A percentile compares a stretch with the other conserved stretches of the same genome.
phyloP scores from a whole-genome alignment of 1,140 invertebrate species.

The Ceratosolen solmsi region DNA sequence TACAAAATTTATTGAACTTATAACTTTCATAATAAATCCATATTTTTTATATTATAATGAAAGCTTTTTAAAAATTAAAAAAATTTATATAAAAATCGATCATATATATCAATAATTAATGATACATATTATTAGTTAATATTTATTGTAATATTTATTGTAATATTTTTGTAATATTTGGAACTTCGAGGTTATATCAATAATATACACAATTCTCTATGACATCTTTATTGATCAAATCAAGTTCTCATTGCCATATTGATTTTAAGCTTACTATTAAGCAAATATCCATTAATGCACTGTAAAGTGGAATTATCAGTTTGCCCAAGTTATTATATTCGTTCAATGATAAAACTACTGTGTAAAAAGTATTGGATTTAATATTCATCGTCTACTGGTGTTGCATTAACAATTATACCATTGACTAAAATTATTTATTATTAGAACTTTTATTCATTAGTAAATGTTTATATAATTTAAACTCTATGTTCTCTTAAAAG shows the following conservation, averaged over 20 bases:
- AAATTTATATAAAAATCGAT: neutral
- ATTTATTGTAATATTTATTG: slow-evolving; percentile 9
- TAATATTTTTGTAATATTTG: neutral
- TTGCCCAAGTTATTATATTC: neutral
- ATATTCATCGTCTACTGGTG: neutral
- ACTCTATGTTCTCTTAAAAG: no score
- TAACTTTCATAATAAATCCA: no score
- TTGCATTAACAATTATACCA: neutral
- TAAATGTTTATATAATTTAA: no score
- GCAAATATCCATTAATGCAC: slow-evolving; percentile 31
- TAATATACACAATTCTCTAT: slow-evolving; percentile 39
- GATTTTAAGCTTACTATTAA: slow-evolving; percentile 31
- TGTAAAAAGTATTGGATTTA: neutral
- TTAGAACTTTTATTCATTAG: no score
- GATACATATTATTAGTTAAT: neutral
- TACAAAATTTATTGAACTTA: no score
- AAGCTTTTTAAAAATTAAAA: neutral
- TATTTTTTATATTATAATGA: no score
- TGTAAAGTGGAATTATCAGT: slow-evolving; percentile 19
- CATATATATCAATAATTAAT: no score
- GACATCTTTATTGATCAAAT: slow-evolving; percentile 48
- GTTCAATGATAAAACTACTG: neutral
- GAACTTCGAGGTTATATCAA: slow-evolving; percentile 47
- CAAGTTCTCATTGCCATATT: slow-evolving; percentile 45
- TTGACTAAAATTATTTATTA: no score